Evolutionary conservation across 1,140 invertebrate genomes (phyloP).

Genomic region (Drosophila baimaii): DNA sequence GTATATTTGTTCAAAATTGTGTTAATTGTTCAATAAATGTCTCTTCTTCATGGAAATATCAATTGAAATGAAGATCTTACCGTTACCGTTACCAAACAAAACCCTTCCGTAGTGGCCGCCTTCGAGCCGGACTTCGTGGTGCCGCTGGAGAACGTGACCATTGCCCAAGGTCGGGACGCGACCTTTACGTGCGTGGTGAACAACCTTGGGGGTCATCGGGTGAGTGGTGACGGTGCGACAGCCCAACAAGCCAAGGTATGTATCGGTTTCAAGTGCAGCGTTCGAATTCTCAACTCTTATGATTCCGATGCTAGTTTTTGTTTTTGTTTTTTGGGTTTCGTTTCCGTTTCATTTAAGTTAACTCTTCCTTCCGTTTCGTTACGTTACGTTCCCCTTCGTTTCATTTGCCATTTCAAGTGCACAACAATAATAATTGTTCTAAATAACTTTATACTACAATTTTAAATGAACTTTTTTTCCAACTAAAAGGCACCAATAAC

Average conservation of each 20-base stretch:
- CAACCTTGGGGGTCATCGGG: constrained; percentile 95
- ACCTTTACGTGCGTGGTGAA: constrained; percentile 95
- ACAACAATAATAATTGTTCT: constrained; percentile 42
- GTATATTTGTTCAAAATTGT: constrained; percentile 57
- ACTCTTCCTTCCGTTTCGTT: not conserved
- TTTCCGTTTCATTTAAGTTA: not conserved
- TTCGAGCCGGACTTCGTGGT: constrained; percentile 94
- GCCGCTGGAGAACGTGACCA: constrained; percentile 93
- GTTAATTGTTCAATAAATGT: constrained; percentile 79
- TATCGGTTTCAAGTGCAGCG: constrained; percentile 86
- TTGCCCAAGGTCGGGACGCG: constrained; percentile 93
- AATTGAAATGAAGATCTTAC: constrained; percentile 83
- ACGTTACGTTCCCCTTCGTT: constrained; percentile 6
- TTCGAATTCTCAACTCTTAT: constrained; percentile 45
- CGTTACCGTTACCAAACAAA: constrained; percentile 77
- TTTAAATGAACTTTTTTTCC: constrained; percentile 54
- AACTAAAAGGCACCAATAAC: constrained; percentile 50
- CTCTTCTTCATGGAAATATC: constrained; percentile 72
- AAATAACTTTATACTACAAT: constrained; percentile 37
- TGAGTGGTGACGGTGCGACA: constrained; percentile 91
- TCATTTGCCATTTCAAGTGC: constrained; percentile 65
- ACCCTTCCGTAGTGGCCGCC: constrained; percentile 84
- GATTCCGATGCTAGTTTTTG: constrained; percentile 3
- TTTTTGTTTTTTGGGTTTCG: constrained; percentile 1
- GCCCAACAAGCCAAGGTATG: constrained; percentile 89